Conservation (phyloP, 2,888 invertebrate genomes). For the Silvanus unidentatus region DNA sequence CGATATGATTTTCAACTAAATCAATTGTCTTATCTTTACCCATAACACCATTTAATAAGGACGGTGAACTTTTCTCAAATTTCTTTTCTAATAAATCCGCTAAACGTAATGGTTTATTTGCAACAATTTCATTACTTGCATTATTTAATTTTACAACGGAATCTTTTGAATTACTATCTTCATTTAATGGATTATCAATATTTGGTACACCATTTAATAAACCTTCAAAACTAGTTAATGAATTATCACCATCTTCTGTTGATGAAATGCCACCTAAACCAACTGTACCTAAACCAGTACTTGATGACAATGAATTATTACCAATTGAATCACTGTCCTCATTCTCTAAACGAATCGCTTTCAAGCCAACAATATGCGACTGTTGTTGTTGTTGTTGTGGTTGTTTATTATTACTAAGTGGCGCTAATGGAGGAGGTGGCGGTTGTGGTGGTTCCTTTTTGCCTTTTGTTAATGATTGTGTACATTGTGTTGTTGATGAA, state of each 20-base stretch:
- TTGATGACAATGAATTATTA: conserved; percentile 55
- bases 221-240: conserved; percentile 58
- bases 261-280: conserved; percentile 50
- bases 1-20: conserved; percentile 56
- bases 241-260: conserved; percentile 53
- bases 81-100: conserved; percentile 80
- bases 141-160: conserved; percentile 32
- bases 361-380: conserved; percentile 16
- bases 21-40: conserved; percentile 53
- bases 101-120: conserved; percentile 66
- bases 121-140: conserved; percentile 33
- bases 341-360: conserved; percentile 35
- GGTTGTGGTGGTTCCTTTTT: conserved; percentile 47
- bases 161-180: conserved; percentile 53
- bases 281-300: conserved; percentile 47
- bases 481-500: conserved; percentile 41
- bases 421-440: conserved; percentile 49
- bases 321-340: conserved; percentile 48
- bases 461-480: conserved; percentile 35
- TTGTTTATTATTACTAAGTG: conserved; percentile 35
- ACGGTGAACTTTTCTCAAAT: conserved; percentile 54
- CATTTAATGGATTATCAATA: conserved; percentile 49
- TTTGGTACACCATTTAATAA: conserved; percentile 55
- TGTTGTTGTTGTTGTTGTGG: conserved; percentile 25
- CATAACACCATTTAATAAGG: conserved; percentile 53